phyloP scores from a whole-genome alignment of 2,113 vertebrate genomes.

The Oryctolagus cuniculus region DNA sequence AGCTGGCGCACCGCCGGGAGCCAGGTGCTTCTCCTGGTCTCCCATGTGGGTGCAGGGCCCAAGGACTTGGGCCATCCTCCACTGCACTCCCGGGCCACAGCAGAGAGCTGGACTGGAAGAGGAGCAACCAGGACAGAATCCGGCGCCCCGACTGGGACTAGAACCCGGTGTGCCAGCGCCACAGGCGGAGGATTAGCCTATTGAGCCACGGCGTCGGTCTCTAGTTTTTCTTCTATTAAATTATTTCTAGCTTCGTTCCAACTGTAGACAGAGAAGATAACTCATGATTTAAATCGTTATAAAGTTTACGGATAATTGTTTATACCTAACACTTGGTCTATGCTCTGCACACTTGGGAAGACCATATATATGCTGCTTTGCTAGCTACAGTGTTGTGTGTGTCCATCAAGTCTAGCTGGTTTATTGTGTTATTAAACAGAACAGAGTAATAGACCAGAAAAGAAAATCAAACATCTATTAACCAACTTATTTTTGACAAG shows the following conservation, averaged over 20 bases:
- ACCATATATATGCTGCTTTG: not conserved
- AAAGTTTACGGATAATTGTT: not conserved
- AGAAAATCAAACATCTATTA: not conserved
- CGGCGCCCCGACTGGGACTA: too few relatives aligned
- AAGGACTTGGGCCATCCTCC: too few relatives aligned
- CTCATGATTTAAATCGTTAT: not conserved
- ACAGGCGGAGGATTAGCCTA: too few relatives aligned
- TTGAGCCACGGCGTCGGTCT: too few relatives aligned
- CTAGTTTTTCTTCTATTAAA: not conserved
- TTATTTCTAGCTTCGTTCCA: conserved; percentile 26
- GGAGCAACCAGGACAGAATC: too few relatives aligned
- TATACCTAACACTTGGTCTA: not conserved
- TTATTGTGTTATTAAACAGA: conserved; percentile 3
- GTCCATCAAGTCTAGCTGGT: not conserved
- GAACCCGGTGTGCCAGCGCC: too few relatives aligned
- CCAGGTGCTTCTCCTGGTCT: too few relatives aligned
- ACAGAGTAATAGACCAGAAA: not conserved
- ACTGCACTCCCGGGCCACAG: too few relatives aligned
- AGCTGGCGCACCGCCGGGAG: too few relatives aligned
- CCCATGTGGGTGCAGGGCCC: too few relatives aligned
- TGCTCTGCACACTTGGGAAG: not conserved
- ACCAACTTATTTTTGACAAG: not conserved
- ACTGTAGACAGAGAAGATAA: not conserved
- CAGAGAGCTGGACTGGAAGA: too few relatives aligned
- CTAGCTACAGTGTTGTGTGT: not conserved